Conservation (phyloP, 2,888 invertebrate genomes). For the Uloborus plumipes region DNA sequence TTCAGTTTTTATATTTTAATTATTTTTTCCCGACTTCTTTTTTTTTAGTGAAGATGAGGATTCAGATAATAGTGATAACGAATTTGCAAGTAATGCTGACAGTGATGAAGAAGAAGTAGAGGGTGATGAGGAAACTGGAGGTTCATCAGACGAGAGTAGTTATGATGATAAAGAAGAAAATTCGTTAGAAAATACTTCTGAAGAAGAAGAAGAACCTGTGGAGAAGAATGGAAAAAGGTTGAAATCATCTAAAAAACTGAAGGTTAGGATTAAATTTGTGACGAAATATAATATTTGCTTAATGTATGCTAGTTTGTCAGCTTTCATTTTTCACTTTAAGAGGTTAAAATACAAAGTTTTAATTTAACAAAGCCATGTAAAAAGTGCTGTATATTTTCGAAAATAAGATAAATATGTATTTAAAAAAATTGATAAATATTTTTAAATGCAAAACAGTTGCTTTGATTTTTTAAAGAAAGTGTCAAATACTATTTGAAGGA, state of each 20-base stretch:
- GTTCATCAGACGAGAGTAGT: slow-evolving; percentile 66
- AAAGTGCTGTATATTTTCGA: no score
- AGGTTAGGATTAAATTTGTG: no score
- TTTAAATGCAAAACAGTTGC: no score
- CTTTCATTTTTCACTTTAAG: no score
- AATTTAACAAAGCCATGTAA: no score
- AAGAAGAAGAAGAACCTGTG: slow-evolving; percentile 8
- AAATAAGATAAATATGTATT: no score
- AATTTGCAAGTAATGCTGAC: slow-evolving; percentile 70
- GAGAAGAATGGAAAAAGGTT: slow-evolving; percentile 20
- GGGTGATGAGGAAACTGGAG: slow-evolving; percentile 66
- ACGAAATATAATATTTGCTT: no score
- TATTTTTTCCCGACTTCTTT: not conserved
- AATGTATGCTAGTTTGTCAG: no score
- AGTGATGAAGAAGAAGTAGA: slow-evolving; percentile 49
- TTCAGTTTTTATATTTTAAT: not conserved
- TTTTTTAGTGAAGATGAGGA: slow-evolving; percentile 24
- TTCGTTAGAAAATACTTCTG: slow-evolving; percentile 7
- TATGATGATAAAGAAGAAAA: slow-evolving; percentile 66
- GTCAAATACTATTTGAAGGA: no score
- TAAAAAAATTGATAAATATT: no score
- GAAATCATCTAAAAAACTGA: not conserved
- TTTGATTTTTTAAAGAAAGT: no score
- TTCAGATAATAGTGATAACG: slow-evolving; percentile 70
- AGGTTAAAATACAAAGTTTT: no score